Conservation (phyloP, 2,888 invertebrate genomes). For the Chrysodeixis includens region DNA sequence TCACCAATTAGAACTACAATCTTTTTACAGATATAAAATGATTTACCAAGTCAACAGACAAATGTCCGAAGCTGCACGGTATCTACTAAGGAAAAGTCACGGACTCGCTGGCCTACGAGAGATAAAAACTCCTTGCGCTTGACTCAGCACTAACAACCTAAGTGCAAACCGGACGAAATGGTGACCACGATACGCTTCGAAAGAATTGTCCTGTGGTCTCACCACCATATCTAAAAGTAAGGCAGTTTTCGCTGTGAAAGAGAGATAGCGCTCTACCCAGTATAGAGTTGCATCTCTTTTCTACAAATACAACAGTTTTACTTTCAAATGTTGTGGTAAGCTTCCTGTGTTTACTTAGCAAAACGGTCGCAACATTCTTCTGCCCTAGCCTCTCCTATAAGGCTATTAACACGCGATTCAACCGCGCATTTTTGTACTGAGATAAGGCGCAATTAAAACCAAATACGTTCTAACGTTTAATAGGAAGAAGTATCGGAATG, state of each 20-base stretch:
- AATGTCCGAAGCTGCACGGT: neutral
- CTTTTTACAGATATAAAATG: no score
- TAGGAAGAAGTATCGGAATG: neutral
- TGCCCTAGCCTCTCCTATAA: neutral
- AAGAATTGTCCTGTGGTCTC: neutral
- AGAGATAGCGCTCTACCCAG: no score
- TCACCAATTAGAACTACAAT: no score
- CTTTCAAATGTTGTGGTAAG: no score
- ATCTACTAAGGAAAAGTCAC: neutral
- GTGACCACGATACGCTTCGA: neutral
- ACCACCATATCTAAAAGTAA: no score
- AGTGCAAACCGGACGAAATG: slow-evolving; percentile 7
- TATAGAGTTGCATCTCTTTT: no score
- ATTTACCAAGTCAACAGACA: neutral
- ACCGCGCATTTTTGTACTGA: neutral
- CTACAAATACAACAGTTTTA: no score
- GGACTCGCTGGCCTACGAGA: neutral
- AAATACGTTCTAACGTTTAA: slow-evolving; percentile 5
- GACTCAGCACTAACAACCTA: neutral
- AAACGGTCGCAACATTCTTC: slow-evolving; percentile 3
- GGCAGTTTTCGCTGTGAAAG: no score
- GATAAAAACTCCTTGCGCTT: slow-evolving; percentile 5
- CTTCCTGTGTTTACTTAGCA: neutral
- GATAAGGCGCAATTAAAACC: neutral
- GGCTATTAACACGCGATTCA: slow-evolving; percentile 5